Evolutionary conservation across 2,113 vertebrate genomes (phyloP), one percentile per base, ranked within the genome.

Genomic region (Sardina pilchardus): DNA sequence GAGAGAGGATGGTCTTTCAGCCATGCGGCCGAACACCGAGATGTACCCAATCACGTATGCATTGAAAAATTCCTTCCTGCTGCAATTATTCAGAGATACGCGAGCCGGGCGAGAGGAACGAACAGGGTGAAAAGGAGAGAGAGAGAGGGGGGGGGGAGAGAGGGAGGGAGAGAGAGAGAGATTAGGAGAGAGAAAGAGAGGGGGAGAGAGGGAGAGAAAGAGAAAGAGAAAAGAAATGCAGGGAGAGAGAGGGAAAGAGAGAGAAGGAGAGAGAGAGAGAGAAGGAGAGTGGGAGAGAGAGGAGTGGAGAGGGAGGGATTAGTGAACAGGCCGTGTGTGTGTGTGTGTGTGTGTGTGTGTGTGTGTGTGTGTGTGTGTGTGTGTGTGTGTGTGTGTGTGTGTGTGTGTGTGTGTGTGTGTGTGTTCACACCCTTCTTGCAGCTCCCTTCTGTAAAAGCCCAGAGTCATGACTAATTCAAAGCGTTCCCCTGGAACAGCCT

Each of bases 61-160:
- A 95, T 95, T 95, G 94, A 94, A 95, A 95, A 95, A 93, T 93
- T 92, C 93, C 87, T 89, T 87, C 93, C 91, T 93, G 83, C 94
- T 94, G 93, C 94, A 94, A 95, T 95, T 95, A 95, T 96, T 95
- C 94, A 95, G 87, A 48, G 36, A 86, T 82, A 75, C 50, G 16
- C 50, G 19, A 85, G 87, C 85, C 81, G 84, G 36, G 85, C 87
- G 85, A 87, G 86, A 82, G 82, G 89, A 90, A 93, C 90, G 90
- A 86, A 91, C 89, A 92, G 89, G 90, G 42, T 56, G 80, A 42
- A n/a, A 86, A 82, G 85, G 86, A 81, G 81, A 85, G 59, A 47
- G 82, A 85, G 82, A 87, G 84, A 82, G 82, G 83, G 53, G 39
- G 83, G 83, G 82, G 85, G 19, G 85, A 82, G 81, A 85, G 53